Conservation (phyloP, 2,797 vertebrate genomes). For the Euthynnus affinis region DNA sequence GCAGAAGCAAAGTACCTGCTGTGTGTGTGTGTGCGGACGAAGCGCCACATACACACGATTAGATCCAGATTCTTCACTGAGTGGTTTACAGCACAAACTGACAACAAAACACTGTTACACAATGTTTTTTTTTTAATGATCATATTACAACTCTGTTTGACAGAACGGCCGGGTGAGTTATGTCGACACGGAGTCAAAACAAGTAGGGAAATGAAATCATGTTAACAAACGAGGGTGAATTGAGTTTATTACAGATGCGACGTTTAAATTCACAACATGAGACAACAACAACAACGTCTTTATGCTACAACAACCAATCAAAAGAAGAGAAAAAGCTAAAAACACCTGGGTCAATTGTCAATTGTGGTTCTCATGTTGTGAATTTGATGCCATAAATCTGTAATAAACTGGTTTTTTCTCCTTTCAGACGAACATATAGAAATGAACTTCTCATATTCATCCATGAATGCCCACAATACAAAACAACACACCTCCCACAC, state of each 20-base stretch:
- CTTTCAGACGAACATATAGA: neutral
- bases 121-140: too few species aligned
- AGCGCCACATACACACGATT: too few species aligned
- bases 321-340: neutral
- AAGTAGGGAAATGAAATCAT: neutral
- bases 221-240: neutral
- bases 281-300: too few species aligned
- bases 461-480: neutral
- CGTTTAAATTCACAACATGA: too few species aligned
- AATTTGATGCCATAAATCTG: neutral
- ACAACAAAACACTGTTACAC: neutral
- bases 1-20: neutral
- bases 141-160: neutral
- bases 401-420: neutral
- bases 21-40: too few species aligned
- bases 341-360: too few species aligned
- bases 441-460: neutral
- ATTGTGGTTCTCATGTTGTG: too few species aligned
- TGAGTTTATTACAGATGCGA: neutral
- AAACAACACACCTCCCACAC: constrained; percentile 41
- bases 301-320: neutral
- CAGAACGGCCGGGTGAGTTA: neutral
- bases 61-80: neutral
- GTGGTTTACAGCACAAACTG: neutral
- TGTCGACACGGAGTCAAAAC: neutral